Evolutionary conservation across 2,888 invertebrate species (phyloP), one percentile per base, ranked within the genome.

Genomic region (Pachycephus smyrnensis): DNA sequence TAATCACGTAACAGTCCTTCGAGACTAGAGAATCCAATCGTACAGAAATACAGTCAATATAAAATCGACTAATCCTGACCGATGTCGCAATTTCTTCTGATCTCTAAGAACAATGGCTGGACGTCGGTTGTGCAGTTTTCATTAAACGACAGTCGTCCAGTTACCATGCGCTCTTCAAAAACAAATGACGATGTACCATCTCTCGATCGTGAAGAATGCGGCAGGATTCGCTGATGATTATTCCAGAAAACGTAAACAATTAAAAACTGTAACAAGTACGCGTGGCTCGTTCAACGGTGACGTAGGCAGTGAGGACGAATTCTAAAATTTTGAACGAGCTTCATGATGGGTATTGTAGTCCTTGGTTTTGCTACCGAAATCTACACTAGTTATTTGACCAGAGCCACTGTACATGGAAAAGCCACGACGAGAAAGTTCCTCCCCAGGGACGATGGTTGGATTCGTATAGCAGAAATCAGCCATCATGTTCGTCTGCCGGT

Each of bases 361-460:
- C 80, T 87, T 82, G 68, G 81, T 74, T 80, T 88, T 80, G 32
- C 80, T 79, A 6, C 82, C 84, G 30, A 84, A 85, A 40, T 79
- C 69, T 12, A 88, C 87, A 6, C 86, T 83, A 76, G 82, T 80
- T 33, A 92, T 86, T 82, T 92, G 92, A 12, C 93, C 93, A 2
- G 89, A 86, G 12, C 91, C 92, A 85, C 91, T 90, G 90, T 94
- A 94, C 93, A 94, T 94, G 85, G 94, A 93, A 90, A 92, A 94
- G 69, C 94, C 94, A 73, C 94, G 93, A 15, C 93, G 92, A 36
- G 93, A 92, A 83, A 94, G 88, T 90, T 94, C 93, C 90, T 94
- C 94, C 12, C 94, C 93, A 1, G 94, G 93, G 3, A 92, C 89
- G 73, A 94, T 91, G 11, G 91, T 92, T 0, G 94, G 93, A 92